phyloP scores from a whole-genome alignment of 2,113 vertebrate species.

The Nothobranchius furzeri region DNA sequence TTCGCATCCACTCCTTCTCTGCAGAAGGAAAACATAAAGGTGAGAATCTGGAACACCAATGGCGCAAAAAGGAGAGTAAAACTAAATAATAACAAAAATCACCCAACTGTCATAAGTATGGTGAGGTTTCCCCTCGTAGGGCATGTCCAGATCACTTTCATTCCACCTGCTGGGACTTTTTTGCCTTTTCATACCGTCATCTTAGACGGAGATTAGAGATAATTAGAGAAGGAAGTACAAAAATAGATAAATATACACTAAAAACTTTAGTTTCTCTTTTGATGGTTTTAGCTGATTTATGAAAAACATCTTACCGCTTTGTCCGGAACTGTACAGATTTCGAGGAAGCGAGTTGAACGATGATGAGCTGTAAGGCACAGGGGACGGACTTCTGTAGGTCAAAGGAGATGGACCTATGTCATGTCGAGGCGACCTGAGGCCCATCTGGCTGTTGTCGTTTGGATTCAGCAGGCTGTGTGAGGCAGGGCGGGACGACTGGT shows the following conservation, averaged over 20 bases:
- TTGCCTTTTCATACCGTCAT: constrained; percentile 76
- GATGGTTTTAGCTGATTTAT: no score
- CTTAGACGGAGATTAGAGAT: constrained; percentile 53
- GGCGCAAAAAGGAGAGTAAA: not conserved
- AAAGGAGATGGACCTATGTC: constrained; percentile 65
- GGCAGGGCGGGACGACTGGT: constrained; percentile 9
- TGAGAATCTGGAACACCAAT: not conserved
- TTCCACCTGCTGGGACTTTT: constrained; percentile 83
- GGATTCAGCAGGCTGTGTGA: constrained; percentile 15
- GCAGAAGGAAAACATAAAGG: constrained; percentile 26
- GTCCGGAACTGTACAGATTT: constrained; percentile 44
- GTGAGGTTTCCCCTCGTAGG: constrained; percentile 83
- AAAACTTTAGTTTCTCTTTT: no score
- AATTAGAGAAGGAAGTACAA: not conserved
- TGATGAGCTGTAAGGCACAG: constrained; percentile 32
- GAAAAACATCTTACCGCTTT: constrained; percentile 57
- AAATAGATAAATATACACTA: no score
- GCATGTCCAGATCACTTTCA: constrained; percentile 86
- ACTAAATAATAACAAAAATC: not conserved
- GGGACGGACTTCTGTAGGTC: constrained; percentile 51
- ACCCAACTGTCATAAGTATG: constrained; percentile 82
- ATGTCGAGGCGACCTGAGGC: constrained; percentile 58
- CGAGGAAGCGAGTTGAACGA: constrained; percentile 67
- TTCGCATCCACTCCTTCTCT: constrained; percentile 78
- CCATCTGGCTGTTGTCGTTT: constrained; percentile 41